Percentiles rank a stretch among this genome's conserved stretches.
Evolutionary conservation across 2,888 invertebrate genomes (phyloP).

Genomic region (Eulithis prunata): DNA sequence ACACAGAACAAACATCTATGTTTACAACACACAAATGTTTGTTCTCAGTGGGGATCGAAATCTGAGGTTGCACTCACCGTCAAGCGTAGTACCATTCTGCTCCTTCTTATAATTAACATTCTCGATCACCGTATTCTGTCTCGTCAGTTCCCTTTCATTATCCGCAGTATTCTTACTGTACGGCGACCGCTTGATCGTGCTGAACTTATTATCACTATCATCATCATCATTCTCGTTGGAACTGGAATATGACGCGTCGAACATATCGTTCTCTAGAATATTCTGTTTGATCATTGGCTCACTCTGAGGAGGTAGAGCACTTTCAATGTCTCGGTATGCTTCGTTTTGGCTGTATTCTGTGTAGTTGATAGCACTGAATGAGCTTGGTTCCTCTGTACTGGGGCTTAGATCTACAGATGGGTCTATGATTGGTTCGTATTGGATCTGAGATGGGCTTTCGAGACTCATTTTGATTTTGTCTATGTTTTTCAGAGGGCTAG

Average conservation of each 20-base stretch:
- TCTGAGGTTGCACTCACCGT: conserved; percentile 55
- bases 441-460: conserved; percentile 79
- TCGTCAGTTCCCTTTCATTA: conserved; percentile 62
- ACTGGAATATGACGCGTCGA: conserved; percentile 79
- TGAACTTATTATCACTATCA: conserved; percentile 88
- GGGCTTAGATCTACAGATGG: conserved; percentile 73
- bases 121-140: conserved; percentile 81
- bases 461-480: conserved; percentile 80
- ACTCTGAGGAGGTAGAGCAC: conserved; percentile 67
- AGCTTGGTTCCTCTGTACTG: conserved; percentile 66
- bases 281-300: conserved; percentile 82
- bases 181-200: conserved; percentile 89
- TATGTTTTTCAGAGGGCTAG: conserved; percentile 76
- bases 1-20: too few species aligned
- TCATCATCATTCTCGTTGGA: conserved; percentile 85
- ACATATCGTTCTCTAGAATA: conserved; percentile 80
- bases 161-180: conserved; percentile 81
- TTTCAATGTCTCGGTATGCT: conserved; percentile 62
- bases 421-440: conserved; percentile 78
- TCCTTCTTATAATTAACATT: conserved; percentile 78
- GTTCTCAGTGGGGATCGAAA: too few species aligned
- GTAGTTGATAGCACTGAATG: conserved; percentile 72
- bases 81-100: conserved; percentile 72
- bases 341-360: conserved; percentile 54
- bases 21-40: too few species aligned